Percentiles rank a stretch among this genome's conserved stretches.
Conservation (phyloP, 2,888 invertebrate species). For the Apotomis capreana region DNA sequence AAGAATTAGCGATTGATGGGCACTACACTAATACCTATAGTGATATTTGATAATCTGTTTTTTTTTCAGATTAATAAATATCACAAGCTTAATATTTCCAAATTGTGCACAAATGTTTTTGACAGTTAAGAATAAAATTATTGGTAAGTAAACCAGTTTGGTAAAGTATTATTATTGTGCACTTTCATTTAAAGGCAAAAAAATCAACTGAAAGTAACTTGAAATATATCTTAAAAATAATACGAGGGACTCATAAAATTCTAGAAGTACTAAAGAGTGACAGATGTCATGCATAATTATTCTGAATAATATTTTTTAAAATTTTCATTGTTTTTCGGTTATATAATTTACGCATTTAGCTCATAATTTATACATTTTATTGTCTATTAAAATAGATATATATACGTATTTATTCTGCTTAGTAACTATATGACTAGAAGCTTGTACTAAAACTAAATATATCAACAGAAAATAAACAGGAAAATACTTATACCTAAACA, state of each 20-base stretch:
- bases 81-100: background rate
- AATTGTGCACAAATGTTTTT: background rate
- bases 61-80: too few relatives aligned
- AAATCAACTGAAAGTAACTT: background rate
- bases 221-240: background rate
- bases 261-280: background rate
- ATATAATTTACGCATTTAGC: slow-evolving; percentile 14
- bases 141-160: background rate
- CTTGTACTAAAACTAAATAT: background rate
- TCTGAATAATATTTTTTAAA: slow-evolving; percentile 25
- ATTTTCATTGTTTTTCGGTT: slow-evolving; percentile 34
- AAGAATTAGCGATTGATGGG: background rate
- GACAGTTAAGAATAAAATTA: background rate
- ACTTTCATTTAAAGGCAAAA: background rate
- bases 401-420: slow-evolving; percentile 10
- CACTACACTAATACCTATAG: background rate
- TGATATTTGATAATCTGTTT: background rate
- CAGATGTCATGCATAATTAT: background rate
- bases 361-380: slow-evolving; percentile 20
- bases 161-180: background rate
- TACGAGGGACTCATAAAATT: background rate
- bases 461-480: background rate
- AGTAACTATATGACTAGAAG: slow-evolving; percentile 30
- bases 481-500: slow-evolving; percentile 5
- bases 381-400: slow-evolving; percentile 37